phyloP scores from a whole-genome alignment of 2,888 invertebrate species.

The Antheraea yamamai region DNA sequence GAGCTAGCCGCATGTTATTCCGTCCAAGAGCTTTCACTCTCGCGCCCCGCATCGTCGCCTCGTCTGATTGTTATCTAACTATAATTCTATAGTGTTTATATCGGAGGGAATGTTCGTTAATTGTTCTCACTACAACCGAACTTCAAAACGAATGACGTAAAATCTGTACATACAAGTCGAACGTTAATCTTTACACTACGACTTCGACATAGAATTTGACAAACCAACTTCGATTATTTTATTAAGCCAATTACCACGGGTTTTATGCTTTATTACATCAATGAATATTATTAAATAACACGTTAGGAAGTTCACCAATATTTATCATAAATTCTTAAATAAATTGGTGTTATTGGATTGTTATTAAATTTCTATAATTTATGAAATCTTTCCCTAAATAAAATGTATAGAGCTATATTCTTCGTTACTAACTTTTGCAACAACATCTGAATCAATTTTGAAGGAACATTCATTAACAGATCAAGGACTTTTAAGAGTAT shows the following conservation, averaged over 20 bases:
- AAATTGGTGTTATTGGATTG: no score
- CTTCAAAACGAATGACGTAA: background rate
- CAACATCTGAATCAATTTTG: no score
- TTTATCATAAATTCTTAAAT: no score
- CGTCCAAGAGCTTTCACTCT: conserved; percentile 74
- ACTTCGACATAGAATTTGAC: background rate
- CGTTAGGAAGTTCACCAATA: no score
- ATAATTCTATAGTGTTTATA: conserved; percentile 32
- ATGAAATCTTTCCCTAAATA: no score
- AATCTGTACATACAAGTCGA: background rate
- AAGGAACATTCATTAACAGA: no score
- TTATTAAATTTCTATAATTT: no score
- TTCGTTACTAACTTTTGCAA: no score
- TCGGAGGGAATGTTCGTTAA: conserved; percentile 6
- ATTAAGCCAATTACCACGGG: background rate
- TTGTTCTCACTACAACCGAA: conserved; percentile 7
- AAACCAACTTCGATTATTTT: background rate
- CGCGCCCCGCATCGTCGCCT: conserved; percentile 38
- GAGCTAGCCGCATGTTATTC: conserved; percentile 67
- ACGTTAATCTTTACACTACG: background rate
- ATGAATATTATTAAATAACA: background rate
- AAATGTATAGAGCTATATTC: no score
- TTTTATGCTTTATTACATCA: background rate
- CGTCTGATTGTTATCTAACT: conserved; percentile 67
- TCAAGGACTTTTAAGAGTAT: no score